Base-by-base conservation (phyloP, 2,888 invertebrate genomes). In the Cheilosia urbana region DNA sequence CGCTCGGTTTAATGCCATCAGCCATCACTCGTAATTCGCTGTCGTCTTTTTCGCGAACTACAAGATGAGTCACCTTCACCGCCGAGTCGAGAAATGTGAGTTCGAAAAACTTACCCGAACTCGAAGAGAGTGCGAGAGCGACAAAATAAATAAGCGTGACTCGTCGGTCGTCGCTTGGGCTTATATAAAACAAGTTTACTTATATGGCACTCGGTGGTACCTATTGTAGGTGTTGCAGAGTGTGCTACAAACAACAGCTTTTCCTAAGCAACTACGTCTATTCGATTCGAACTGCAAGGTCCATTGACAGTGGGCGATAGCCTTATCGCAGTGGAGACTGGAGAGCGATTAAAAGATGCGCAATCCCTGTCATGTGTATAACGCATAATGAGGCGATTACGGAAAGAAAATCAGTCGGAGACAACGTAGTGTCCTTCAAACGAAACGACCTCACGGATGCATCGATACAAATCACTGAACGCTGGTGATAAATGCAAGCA, bases 31-130 rank as follows among this genome's bases (percentile, higher is more conserved):
- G 51, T 37, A 63, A 15, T 37, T 30, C 42, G 69, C 47, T 40
- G 55, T 37, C 30, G 49, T 72, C 68, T 49, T 73, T 80, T 78
- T 73, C 45, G 78, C 78, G 45, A 69, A 57, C 47, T 24, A 17
- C n/a, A 9, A 15, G 65, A 80, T 84, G 84, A 84, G 53, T 84
- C 79, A 84, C 37, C n/a, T n/a, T n/a, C n/a, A n/a, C n/a, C n/a
- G n/a, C n/a, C 27, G 9, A 78, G 62, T 47, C 77, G 40, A 68
- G 11, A 21, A 19, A 27, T 34, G 68, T 58, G 75, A 65, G 75
- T 79, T 84, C 60, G 65, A 75, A 68, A 84, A 75, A 79, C 79
- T 75, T 63, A 65, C 58, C 69, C 73, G 19, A 34, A 65, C 58
- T 65, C 73, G 19, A 34, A 65, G 19, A 65, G 13, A 68, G 13